phyloP scores from a whole-genome alignment of 2,797 vertebrate genomes.

The Aphelocoma californica region DNA sequence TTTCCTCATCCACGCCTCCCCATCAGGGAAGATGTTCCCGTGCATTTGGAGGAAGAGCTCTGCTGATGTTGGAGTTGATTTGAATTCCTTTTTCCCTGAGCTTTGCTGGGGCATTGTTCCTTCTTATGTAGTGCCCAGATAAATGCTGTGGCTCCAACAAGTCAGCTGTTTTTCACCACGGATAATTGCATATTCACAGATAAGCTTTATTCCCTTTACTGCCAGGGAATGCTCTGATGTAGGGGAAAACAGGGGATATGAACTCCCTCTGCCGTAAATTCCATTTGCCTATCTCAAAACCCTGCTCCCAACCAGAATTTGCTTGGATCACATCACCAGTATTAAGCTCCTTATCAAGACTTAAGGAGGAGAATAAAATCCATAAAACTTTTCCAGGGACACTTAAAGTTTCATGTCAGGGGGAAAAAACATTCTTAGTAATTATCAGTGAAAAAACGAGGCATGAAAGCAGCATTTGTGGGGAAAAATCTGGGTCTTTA shows the following conservation, averaged over 20 bases:
- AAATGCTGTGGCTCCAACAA: neutral
- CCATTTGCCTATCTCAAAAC: neutral
- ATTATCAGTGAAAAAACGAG: neutral
- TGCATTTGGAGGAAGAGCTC: neutral
- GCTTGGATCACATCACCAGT: neutral
- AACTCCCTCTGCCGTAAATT: neutral
- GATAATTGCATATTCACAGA: neutral
- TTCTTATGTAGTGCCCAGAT: neutral
- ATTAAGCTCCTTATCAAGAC: neutral
- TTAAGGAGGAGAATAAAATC: neutral
- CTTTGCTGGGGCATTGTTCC: neutral
- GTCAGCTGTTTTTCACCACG: neutral
- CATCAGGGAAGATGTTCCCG: neutral
- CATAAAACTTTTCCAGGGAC: neutral
- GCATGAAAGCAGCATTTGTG: accelerated
- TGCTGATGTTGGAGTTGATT: neutral
- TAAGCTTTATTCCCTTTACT: neutral
- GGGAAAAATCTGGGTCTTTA: neutral
- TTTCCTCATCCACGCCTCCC: neutral
- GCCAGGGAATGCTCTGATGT: neutral
- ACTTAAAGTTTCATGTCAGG: accelerated
- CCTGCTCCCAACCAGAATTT: neutral
- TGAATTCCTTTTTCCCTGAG: neutral
- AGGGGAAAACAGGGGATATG: neutral
- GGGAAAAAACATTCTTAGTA: neutral